Conservation (phyloP, 2,113 vertebrate genomes). For the Puma concolor region DNA sequence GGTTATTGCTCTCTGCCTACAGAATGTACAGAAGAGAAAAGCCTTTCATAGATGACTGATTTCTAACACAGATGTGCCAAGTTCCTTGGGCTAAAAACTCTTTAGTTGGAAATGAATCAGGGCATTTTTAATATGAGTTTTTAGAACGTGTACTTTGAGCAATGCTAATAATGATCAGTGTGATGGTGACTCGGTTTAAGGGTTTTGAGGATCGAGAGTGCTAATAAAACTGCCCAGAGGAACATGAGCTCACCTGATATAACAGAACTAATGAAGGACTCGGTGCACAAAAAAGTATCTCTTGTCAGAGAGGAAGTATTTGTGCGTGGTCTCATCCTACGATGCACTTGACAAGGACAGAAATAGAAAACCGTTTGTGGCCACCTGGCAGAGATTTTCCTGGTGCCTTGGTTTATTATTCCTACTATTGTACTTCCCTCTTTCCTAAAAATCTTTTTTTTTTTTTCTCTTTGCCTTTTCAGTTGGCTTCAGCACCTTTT, state of each 20-base stretch:
- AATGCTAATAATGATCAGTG: slow-evolving; percentile 65
- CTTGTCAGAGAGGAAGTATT: slow-evolving; percentile 64
- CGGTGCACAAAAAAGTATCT: slow-evolving; percentile 50
- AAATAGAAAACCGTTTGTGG: slow-evolving; percentile 73
- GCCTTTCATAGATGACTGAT: slow-evolving; percentile 76
- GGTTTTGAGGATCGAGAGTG: slow-evolving; percentile 34
- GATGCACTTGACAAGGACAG: slow-evolving; percentile 59
- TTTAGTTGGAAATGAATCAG: slow-evolving; percentile 73
- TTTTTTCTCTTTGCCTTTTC: neutral
- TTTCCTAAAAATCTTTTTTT: slow-evolving; percentile 54
- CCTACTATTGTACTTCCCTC: slow-evolving; percentile 53
- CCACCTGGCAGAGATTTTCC: slow-evolving; percentile 66
- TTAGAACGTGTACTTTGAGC: slow-evolving; percentile 60
- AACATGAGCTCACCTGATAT: slow-evolving; percentile 42
- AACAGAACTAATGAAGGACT: slow-evolving; percentile 73
- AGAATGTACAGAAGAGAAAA: slow-evolving; percentile 66
- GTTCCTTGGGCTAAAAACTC: slow-evolving; percentile 78
- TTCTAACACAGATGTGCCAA: slow-evolving; percentile 79
- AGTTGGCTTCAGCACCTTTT: slow-evolving; percentile 58
- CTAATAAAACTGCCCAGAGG: slow-evolving; percentile 70
- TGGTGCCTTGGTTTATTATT: slow-evolving; percentile 59
- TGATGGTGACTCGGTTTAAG: slow-evolving; percentile 53
- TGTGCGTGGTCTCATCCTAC: slow-evolving; percentile 29
- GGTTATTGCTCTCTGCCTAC: slow-evolving; percentile 70
- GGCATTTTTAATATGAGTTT: slow-evolving; percentile 71